phyloP scores from a whole-genome alignment of 1,140 invertebrate species.

The Bombyx mandarina region DNA sequence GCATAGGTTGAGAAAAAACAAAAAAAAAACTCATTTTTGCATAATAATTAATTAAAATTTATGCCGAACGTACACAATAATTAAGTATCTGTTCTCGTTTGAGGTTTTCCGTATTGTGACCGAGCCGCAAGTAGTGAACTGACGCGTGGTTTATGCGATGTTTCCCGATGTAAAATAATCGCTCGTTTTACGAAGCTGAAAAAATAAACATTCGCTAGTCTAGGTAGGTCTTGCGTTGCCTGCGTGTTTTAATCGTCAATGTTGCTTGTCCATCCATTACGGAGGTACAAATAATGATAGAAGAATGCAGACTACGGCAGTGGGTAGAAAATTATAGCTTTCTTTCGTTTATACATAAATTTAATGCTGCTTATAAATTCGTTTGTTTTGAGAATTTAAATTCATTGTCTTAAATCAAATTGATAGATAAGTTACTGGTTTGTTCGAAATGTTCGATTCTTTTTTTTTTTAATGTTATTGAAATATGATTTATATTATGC shows the following conservation, averaged over 20 bases:
- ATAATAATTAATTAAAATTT: too few species aligned
- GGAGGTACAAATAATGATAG: constrained; percentile 2
- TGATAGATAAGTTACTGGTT: neutral
- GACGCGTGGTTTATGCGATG: constrained; percentile 34
- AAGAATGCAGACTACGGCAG: constrained; percentile 2
- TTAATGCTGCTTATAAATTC: constrained; percentile 1
- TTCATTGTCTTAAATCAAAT: constrained; percentile 5
- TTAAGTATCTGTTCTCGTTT: constrained; percentile 33
- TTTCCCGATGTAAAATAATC: constrained; percentile 32
- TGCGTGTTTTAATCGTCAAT: constrained; percentile 15
- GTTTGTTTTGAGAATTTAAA: constrained; percentile 4
- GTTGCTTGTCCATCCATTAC: neutral
- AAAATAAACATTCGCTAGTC: constrained; percentile 35
- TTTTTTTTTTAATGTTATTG: neutral
- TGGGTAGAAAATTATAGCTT: constrained; percentile 2
- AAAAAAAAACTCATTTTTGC: too few species aligned
- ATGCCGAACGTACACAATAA: too few species aligned
- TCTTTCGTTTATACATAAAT: constrained; percentile 1
- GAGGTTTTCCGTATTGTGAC: constrained; percentile 50
- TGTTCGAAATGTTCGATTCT: neutral
- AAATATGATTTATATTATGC: too few species aligned
- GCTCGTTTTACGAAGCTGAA: constrained; percentile 25
- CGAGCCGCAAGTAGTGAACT: constrained; percentile 25
- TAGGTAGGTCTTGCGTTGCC: constrained; percentile 17
- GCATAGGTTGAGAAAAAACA: too few species aligned